Percentiles rank a stretch among this genome's conserved stretches.
phyloP scores from a whole-genome alignment of 1,140 invertebrate genomes.

The Heliothis virescens region DNA sequence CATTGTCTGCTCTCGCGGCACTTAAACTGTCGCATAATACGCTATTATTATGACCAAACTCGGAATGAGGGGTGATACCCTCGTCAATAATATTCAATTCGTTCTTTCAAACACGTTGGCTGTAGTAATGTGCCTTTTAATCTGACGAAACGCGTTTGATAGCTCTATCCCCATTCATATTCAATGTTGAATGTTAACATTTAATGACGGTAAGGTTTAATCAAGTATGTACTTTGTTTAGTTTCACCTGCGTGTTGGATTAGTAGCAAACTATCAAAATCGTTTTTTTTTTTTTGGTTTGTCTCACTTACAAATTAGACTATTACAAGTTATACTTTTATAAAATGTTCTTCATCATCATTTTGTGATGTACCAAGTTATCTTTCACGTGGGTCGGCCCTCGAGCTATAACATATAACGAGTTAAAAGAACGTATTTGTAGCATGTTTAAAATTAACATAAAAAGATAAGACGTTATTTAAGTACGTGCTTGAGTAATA shows the following conservation, averaged over 20 bases:
- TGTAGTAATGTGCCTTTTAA: slow-evolving; percentile 51
- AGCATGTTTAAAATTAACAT: slow-evolving; percentile 9
- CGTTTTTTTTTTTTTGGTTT: too few relatives aligned
- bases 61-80: slow-evolving; percentile 56
- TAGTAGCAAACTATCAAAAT: too few relatives aligned
- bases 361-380: too few relatives aligned
- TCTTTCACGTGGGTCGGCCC: too few relatives aligned
- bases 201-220: slow-evolving; percentile 3
- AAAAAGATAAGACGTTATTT: background rate
- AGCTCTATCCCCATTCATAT: background rate
- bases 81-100: slow-evolving; percentile 61
- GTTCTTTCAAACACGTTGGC: slow-evolving; percentile 35
- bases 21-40: slow-evolving; percentile 61
- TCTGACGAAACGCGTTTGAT: slow-evolving; percentile 38
- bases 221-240: background rate
- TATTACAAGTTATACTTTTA: too few relatives aligned
- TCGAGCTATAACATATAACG: background rate
- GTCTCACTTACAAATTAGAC: too few relatives aligned
- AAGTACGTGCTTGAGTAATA: background rate
- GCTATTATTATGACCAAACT: slow-evolving; percentile 59
- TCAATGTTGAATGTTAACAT: slow-evolving; percentile 7
- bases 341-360: too few relatives aligned
- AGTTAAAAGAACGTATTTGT: background rate
- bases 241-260: too few relatives aligned
- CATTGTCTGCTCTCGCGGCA: slow-evolving; percentile 55